Evolutionary conservation across 2,888 invertebrate species (phyloP).

Genomic region (Dasypogon diadema): DNA sequence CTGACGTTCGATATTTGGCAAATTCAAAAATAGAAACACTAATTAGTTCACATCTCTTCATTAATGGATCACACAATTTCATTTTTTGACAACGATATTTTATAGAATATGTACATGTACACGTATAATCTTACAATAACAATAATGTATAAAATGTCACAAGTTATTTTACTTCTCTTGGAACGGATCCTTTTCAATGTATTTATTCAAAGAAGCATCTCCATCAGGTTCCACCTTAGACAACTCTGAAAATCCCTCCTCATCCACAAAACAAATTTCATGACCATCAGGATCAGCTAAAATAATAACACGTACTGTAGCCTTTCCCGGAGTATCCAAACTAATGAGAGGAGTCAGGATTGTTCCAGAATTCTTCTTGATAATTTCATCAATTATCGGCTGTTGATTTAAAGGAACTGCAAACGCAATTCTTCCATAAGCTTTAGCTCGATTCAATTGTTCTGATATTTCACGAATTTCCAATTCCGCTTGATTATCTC

Average conservation of each 20-base stretch:
- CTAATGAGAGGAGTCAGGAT: slow-evolving; percentile 91
- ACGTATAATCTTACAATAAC: too few relatives aligned
- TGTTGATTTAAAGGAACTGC: slow-evolving; percentile 85
- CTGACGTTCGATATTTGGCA: too few relatives aligned
- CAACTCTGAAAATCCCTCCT: slow-evolving; percentile 90
- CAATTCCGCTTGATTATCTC: slow-evolving; percentile 79
- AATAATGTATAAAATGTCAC: too few relatives aligned
- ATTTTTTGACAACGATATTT: too few relatives aligned
- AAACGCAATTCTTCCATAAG: slow-evolving; percentile 96
- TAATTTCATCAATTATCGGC: slow-evolving; percentile 79
- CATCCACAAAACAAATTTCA: slow-evolving; percentile 99
- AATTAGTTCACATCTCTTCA: too few relatives aligned
- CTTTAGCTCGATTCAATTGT: slow-evolving; percentile 84
- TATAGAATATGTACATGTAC: too few relatives aligned
- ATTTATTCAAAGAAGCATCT: slow-evolving; percentile 82
- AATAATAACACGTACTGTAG: slow-evolving; percentile 95
- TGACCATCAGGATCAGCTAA: slow-evolving; percentile 96
- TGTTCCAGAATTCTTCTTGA: slow-evolving; percentile 77
- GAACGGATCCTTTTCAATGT: slow-evolving; percentile 72
- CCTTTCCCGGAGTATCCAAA: slow-evolving; percentile 97
- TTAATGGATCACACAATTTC: too few relatives aligned
- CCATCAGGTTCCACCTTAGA: slow-evolving; percentile 88
- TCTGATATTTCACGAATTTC: slow-evolving; percentile 71
- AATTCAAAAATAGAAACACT: too few relatives aligned
- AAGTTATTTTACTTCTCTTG: slow-evolving; percentile 60